phyloP scores from a whole-genome alignment of 2,797 vertebrate genomes.

The Channallabes apus region DNA sequence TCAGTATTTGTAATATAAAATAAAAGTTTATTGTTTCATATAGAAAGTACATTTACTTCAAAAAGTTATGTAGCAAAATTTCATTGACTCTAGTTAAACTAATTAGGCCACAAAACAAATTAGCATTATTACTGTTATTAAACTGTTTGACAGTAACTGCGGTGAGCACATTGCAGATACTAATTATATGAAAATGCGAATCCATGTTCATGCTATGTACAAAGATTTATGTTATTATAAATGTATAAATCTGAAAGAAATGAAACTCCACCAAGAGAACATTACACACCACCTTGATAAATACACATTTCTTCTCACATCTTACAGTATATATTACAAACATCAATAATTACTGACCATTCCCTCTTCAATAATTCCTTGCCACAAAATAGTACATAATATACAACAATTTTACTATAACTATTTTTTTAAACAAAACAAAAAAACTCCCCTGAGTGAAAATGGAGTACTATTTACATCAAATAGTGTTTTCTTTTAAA shows the following conservation, averaged over 20 bases:
- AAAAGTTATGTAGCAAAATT: constrained; percentile 17
- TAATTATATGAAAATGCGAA: constrained; percentile 24
- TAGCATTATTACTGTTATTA: neutral
- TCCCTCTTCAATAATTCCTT: constrained; percentile 17
- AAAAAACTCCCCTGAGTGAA: constrained; percentile 33
- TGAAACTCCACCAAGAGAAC: constrained; percentile 45
- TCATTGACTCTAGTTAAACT: neutral
- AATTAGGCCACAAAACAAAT: neutral
- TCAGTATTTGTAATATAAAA: constrained; percentile 18
- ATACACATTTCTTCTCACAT: constrained; percentile 51
- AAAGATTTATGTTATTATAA: constrained; percentile 32
- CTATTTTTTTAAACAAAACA: neutral
- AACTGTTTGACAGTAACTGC: constrained; percentile 11
- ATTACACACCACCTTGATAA: constrained; percentile 54
- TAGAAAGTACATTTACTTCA: constrained; percentile 27
- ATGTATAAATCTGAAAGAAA: constrained; percentile 49
- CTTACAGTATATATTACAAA: constrained; percentile 41
- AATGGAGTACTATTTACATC: constrained; percentile 25
- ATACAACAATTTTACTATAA: constrained; percentile 25
- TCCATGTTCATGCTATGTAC: constrained; percentile 27
- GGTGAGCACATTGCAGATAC: neutral
- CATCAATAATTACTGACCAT: constrained; percentile 36
- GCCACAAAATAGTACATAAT: constrained; percentile 15
- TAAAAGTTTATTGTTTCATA: constrained; percentile 38
- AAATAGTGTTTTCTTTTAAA: constrained; percentile 11